Conservation (phyloP, 2,113 vertebrate species). For the Dipodomys stephensi region DNA sequence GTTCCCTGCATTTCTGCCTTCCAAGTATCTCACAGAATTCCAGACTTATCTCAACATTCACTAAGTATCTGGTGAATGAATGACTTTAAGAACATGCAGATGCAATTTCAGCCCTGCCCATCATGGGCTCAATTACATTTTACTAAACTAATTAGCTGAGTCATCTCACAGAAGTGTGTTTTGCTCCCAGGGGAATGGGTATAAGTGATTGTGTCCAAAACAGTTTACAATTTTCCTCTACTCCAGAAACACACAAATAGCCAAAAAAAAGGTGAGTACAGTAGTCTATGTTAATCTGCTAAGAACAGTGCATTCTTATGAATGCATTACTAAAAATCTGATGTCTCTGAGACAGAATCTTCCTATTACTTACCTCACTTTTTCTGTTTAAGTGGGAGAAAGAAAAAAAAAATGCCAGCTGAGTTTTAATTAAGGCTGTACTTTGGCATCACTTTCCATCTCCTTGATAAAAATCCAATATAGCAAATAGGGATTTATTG, state of each 20-base stretch:
- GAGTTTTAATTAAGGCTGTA: constrained; percentile 85
- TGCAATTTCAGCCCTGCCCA: constrained; percentile 17
- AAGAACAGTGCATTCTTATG: not conserved
- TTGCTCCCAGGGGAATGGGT: not conserved
- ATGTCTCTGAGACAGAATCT: constrained; percentile 54
- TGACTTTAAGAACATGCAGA: not conserved
- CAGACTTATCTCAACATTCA: not conserved
- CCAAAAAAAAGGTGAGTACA: not conserved
- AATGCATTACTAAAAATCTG: constrained; percentile 67
- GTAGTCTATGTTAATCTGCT: not conserved
- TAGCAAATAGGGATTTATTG: constrained; percentile 83
- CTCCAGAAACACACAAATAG: not conserved
- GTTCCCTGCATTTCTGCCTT: not conserved
- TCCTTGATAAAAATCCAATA: constrained; percentile 85
- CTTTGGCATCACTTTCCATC: constrained; percentile 80
- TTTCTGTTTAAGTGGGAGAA: constrained; percentile 71
- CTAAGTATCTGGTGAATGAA: constrained; percentile 33
- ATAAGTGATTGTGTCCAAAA: not conserved
- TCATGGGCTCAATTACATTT: constrained; percentile 19
- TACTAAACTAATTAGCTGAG: constrained; percentile 47
- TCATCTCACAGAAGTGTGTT: not conserved
- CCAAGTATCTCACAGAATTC: not conserved
- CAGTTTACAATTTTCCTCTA: constrained; percentile 11
- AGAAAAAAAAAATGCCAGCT: constrained; percentile 83
- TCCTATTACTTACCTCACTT: constrained; percentile 54